phyloP scores from a whole-genome alignment of 1,140 invertebrate genomes.

The Drosophila obscura region DNA sequence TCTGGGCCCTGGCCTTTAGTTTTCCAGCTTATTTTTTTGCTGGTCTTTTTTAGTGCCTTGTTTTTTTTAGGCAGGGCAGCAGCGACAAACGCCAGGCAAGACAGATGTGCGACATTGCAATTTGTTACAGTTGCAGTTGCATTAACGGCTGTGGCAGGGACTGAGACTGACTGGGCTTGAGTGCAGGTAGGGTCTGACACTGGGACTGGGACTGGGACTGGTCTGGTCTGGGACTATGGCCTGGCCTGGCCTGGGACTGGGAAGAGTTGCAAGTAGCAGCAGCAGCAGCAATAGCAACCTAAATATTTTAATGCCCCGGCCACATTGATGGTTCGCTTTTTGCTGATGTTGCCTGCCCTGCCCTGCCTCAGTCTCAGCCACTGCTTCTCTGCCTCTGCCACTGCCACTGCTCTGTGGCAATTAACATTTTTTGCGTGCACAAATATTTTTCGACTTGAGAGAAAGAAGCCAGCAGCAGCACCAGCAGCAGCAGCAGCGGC shows the following conservation, averaged over 20 bases:
- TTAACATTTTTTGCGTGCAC: conserved; percentile 83
- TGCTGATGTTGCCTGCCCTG: conserved; percentile 50
- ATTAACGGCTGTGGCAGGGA: conserved; percentile 60
- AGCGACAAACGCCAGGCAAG: conserved; percentile 68
- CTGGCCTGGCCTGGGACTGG: conserved; percentile 35
- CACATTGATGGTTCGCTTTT: conserved; percentile 79
- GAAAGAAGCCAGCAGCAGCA: conserved; percentile 50
- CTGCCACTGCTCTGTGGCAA: conserved; percentile 45
- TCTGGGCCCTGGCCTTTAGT: conserved; percentile 10
- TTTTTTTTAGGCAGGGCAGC: conserved; percentile 57
- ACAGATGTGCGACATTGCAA: conserved; percentile 81
- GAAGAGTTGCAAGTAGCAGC: conserved; percentile 40
- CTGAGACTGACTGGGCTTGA: conserved; percentile 10
- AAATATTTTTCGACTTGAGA: conserved; percentile 78
- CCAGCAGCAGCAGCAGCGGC: conserved; percentile 18
- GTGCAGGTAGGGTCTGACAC: conserved; percentile 13
- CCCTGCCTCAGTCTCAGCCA: conserved; percentile 3
- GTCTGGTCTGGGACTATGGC: conserved; percentile 21
- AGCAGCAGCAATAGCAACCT: conserved; percentile 62
- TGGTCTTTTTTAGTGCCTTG: conserved; percentile 33
- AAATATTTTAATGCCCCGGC: conserved; percentile 78
- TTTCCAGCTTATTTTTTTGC: conserved; percentile 19
- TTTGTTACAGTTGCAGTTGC: conserved; percentile 80
- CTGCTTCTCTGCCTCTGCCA: conserved; percentile 9
- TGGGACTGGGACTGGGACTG: conserved; percentile 17